Conservation (phyloP, 2,113 vertebrate species). For the Microtus ochrogaster region DNA sequence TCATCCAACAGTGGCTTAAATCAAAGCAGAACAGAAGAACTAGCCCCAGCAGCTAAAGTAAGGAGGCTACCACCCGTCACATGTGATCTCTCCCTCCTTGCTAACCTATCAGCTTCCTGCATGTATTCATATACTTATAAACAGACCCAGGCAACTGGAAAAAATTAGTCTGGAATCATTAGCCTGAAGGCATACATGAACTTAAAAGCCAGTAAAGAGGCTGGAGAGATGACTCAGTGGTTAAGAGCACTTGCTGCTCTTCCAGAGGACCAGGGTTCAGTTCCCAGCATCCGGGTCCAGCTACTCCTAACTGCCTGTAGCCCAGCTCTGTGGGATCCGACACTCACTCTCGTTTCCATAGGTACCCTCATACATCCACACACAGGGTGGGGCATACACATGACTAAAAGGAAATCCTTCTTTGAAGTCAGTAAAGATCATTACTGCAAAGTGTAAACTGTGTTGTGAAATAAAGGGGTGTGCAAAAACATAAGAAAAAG, state of each 20-base stretch:
- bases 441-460: neutral
- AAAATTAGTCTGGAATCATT: slow-evolving; percentile 39
- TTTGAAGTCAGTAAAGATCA: slow-evolving; percentile 11
- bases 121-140: slow-evolving; percentile 36
- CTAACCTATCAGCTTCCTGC: slow-evolving; percentile 28
- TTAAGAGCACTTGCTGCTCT: neutral
- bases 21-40: slow-evolving; percentile 53
- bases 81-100: slow-evolving; percentile 10
- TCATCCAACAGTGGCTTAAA: slow-evolving; percentile 46
- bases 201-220: neutral
- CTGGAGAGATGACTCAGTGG: neutral
- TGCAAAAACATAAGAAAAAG: slow-evolving; percentile 33
- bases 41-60: neutral
- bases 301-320: too few relatives aligned
- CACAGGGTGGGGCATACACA: neutral
- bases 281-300: neutral
- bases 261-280: neutral
- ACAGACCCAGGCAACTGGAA: slow-evolving; percentile 38
- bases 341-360: neutral
- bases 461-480: neutral
- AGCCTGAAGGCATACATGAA: slow-evolving; percentile 41
- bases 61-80: slow-evolving; percentile 19
- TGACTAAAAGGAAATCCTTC: neutral
- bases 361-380: neutral
- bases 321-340: neutral